Base-by-base conservation (phyloP, 2,113 vertebrate genomes). In the Bubalus kerabau region DNA sequence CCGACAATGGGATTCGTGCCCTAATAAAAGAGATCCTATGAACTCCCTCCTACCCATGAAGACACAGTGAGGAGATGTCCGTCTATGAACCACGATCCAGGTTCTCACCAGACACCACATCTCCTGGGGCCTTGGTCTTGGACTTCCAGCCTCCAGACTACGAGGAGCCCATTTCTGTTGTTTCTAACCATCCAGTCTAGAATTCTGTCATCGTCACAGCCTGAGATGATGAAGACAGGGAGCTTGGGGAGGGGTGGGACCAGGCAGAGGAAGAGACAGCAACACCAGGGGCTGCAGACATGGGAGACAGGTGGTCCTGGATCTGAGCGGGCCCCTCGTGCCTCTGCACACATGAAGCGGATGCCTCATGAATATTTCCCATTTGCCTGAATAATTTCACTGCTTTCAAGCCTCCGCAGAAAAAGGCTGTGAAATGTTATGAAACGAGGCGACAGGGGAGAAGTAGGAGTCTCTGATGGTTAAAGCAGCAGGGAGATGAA, bases 271-370 rank as follows among this genome's bases (percentile, higher is more conserved):
- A 40, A 36, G 23, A n/a, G 36, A 15, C 21, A 10, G 2, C n/a
- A n/a, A 60, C 46, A 2, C 36, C 32, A 11, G 13, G 89, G 57
- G 46, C 30, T 64, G 28, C 24, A 6, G 56, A 59, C 32, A 28
- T 1, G 0, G 24, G 28, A 48, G 15, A 4, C 56, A 26, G 21
- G 62, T 7, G 62, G 57, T 19, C 74, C 52, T 46, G 36, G 36
- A 43, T 50, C 62, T 5, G 85, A 3, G 21, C 0, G 0, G 28
- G 7, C 9, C 36, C 3, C 10, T 23, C 0, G 4, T 5, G 8
- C 40, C 40, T 83, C 62, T 67, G 82, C 5, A 19, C 30, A 43
- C 46, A 1, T 1, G 14, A 64, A 60, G 48, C 0, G 24, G 21
- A 30, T 40, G 62, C 43, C 10, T 80, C 82, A 23, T 74, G 15